Evolutionary conservation across 2,113 vertebrate genomes (phyloP).

Genomic region (Sula dactylatra): DNA sequence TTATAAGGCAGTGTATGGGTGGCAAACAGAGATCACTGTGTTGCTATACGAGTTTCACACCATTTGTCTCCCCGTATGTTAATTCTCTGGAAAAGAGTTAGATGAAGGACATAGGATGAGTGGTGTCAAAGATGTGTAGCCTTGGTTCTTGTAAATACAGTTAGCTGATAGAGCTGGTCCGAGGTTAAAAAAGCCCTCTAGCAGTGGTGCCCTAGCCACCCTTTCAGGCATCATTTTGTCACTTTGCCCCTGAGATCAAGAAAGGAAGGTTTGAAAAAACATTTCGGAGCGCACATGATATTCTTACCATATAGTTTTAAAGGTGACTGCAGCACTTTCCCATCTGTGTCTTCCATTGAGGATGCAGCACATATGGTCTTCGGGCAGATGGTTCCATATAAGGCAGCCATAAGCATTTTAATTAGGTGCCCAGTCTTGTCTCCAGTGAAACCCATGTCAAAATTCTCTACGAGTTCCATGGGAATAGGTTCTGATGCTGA

Average conservation of each 20-base stretch:
- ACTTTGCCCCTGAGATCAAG: neutral
- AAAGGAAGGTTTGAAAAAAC: neutral
- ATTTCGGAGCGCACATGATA: neutral
- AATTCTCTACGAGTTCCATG: neutral
- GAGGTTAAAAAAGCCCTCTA: neutral
- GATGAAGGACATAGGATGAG: neutral
- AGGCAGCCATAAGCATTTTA: neutral
- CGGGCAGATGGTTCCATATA: neutral
- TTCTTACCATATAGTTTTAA: neutral
- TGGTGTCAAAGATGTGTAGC: neutral
- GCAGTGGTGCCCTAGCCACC: neutral
- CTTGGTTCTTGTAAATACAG: neutral
- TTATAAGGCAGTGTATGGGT: neutral
- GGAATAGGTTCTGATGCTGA: neutral
- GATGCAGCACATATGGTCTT: neutral
- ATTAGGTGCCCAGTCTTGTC: neutral
- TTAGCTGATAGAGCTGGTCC: neutral
- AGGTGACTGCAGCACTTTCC: neutral
- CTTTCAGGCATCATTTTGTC: neutral
- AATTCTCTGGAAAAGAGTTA: neutral
- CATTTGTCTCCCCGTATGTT: neutral
- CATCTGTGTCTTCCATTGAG: neutral
- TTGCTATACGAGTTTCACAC: neutral
- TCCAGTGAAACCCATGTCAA: neutral
- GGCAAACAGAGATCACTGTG: neutral